These are phyloP conservation scores for Eupithecia pulchellata DNA, from an alignment of 2,888 invertebrate species.

Conservation along the genomic window DNA sequence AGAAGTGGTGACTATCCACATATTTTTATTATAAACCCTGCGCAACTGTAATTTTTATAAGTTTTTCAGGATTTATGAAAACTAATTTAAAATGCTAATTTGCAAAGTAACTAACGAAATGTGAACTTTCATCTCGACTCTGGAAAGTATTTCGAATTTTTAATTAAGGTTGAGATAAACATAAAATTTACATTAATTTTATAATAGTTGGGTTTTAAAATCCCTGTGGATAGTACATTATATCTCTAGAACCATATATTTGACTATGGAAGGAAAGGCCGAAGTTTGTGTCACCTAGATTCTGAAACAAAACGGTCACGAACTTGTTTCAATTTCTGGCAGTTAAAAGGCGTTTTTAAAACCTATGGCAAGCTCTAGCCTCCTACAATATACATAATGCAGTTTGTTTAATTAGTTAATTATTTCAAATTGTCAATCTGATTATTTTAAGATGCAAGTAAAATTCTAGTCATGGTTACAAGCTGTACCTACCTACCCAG, in stretches of 20 bases:
- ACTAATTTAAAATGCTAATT: constrained; percentile 12
- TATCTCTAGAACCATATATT: not conserved
- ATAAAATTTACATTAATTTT: not conserved
- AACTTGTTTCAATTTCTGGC: no score
- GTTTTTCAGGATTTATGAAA: not conserved
- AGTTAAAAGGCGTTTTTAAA: no score
- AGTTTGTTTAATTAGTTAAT: no score
- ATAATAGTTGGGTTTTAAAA: not conserved
- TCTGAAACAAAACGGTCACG: not conserved
- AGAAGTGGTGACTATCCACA: not conserved
- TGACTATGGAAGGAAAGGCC: not conserved
- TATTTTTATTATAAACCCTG: not conserved
- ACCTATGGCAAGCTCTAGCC: no score
- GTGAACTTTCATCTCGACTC: constrained; percentile 20
- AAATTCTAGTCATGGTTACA: not conserved
- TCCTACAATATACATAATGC: no score
- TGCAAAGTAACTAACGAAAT: constrained; percentile 19
- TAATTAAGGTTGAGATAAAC: constrained; percentile 19
- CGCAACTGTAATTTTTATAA: not conserved
- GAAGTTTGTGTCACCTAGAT: not conserved
- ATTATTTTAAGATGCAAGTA: not conserved
- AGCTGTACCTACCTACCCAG: no score
- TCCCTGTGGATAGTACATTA: not conserved
- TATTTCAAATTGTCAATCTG: not conserved
- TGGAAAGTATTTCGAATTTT: constrained; percentile 23